Percentiles rank a stretch among this genome's conserved stretches.
Conservation (phyloP, 2,797 vertebrate species). For the Falco rusticolus region DNA sequence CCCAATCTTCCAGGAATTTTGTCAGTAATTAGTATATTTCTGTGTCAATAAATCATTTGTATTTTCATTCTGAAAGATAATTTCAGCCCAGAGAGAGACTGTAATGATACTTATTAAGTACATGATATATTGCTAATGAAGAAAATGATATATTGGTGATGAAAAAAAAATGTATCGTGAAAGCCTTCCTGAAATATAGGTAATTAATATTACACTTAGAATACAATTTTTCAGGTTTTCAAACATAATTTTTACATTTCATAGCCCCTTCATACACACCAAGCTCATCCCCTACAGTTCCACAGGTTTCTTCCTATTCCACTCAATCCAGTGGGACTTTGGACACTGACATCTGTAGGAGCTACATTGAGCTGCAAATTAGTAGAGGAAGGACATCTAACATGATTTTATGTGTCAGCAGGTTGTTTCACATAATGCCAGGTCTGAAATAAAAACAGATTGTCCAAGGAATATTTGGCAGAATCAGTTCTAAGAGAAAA, state of each 20-base stretch:
- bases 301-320: background rate
- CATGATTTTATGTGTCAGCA: background rate
- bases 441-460: background rate
- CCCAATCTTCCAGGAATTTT: slow-evolving; percentile 12
- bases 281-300: background rate
- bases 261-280: background rate
- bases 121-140: slow-evolving; percentile 25
- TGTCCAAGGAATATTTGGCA: background rate
- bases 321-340: background rate
- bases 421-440: background rate
- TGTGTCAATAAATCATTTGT: slow-evolving; percentile 10
- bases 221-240: background rate
- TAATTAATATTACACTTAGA: background rate
- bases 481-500: background rate
- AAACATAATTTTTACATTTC: background rate
- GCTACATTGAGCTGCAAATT: background rate
- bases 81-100: background rate
- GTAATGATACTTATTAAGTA: slow-evolving; percentile 20
- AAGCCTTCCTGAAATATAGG: background rate
- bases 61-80: slow-evolving; percentile 24
- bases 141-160: background rate
- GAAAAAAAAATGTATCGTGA: background rate
- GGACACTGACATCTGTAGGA: background rate
- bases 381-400: background rate
- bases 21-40: slow-evolving; percentile 26